phyloP scores from a whole-genome alignment of 2,113 vertebrate genomes.

The Scophthalmus maximus region DNA sequence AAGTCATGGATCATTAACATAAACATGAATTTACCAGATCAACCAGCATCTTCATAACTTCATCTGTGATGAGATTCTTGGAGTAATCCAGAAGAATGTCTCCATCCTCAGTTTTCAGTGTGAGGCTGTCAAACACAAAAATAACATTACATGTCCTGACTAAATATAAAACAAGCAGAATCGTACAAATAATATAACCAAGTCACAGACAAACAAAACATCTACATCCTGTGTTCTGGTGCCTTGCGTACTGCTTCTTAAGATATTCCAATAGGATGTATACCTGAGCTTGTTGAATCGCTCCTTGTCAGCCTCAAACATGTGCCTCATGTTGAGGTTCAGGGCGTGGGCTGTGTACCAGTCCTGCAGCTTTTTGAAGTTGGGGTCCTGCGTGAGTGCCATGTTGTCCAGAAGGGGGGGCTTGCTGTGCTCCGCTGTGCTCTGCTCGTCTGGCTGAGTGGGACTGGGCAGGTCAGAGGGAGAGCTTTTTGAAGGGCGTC shows the following conservation, averaged over 20 bases:
- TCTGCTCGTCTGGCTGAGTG: slow-evolving; percentile 63
- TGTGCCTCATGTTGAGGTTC: slow-evolving; percentile 87
- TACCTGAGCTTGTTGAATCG: slow-evolving; percentile 92
- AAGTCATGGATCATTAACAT: not conserved
- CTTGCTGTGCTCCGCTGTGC: slow-evolving; percentile 59
- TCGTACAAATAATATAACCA: not conserved
- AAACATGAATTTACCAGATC: slow-evolving; percentile 86
- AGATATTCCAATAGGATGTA: not conserved
- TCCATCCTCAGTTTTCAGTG: slow-evolving; percentile 88
- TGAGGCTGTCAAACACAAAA: slow-evolving; percentile 82
- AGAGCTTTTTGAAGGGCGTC: slow-evolving; percentile 65
- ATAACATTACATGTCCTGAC: too few relatives aligned
- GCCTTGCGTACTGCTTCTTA: not conserved
- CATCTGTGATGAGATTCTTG: slow-evolving; percentile 94
- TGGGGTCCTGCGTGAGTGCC: slow-evolving; percentile 87
- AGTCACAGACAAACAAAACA: not conserved
- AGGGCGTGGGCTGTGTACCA: slow-evolving; percentile 86
- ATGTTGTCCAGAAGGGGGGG: slow-evolving; percentile 71
- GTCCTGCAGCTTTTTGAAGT: slow-evolving; percentile 87
- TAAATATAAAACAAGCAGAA: not conserved
- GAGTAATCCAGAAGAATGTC: slow-evolving; percentile 96
- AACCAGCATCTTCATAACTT: slow-evolving; percentile 91
- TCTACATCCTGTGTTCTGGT: too few relatives aligned
- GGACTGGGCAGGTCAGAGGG: slow-evolving; percentile 16
- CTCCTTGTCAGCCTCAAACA: slow-evolving; percentile 89